A percentile compares a stretch with the other conserved stretches of the same genome.
These are phyloP conservation scores for Gerris buenoi DNA, from an alignment of 1,140 invertebrate genomes.

Conservation along the genomic window DNA sequence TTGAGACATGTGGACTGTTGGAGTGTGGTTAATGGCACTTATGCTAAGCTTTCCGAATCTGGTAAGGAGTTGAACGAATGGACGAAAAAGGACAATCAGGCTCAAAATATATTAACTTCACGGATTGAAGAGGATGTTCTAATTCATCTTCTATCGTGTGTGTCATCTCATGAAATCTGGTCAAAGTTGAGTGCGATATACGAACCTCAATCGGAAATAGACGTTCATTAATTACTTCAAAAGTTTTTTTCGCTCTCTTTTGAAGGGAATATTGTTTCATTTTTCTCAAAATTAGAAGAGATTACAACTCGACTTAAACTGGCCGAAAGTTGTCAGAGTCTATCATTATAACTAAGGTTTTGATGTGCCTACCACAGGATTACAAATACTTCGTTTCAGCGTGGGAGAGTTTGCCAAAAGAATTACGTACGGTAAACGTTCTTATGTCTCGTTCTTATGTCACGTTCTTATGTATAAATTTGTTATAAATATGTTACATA, in stretches of 20 bases:
- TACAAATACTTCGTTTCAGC: background rate
- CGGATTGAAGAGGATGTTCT: background rate
- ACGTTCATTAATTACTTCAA: background rate
- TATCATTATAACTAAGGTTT: background rate
- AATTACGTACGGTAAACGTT: background rate
- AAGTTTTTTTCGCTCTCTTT: background rate
- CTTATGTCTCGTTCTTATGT: slow-evolving; percentile 11
- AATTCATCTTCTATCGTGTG: background rate
- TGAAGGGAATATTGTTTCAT: background rate
- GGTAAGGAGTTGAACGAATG: too few relatives aligned
- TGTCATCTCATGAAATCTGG: background rate
- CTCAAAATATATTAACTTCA: background rate
- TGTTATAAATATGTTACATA: too few relatives aligned
- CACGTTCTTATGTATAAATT: too few relatives aligned
- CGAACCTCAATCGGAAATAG: background rate
- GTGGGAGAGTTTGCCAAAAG: background rate
- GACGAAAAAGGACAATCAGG: background rate
- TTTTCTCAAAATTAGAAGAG: background rate
- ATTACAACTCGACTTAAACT: background rate
- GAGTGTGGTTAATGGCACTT: too few relatives aligned
- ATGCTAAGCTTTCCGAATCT: too few relatives aligned
- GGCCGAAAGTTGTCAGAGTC: background rate
- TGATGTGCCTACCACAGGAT: background rate
- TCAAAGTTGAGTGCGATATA: background rate
- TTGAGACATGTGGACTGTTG: too few relatives aligned